Conservation (phyloP, 2,888 invertebrate species). For the Drosophila silvestris region DNA sequence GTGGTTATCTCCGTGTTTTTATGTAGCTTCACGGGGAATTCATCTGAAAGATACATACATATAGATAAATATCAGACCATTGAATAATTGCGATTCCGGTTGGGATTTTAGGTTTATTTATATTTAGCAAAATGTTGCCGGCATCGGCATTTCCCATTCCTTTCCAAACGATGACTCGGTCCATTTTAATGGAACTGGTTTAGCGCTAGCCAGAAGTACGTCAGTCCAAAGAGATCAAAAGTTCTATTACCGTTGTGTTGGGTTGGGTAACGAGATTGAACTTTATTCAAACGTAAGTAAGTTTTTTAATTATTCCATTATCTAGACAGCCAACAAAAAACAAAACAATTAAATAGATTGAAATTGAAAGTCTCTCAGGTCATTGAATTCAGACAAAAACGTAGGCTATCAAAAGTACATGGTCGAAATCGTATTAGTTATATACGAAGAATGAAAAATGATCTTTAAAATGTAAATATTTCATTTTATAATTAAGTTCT, state of each 20-base stretch:
- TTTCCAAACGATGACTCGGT: conserved; percentile 47
- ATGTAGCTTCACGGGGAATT: conserved; percentile 28
- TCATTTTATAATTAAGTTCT: not conserved
- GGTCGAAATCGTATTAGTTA: not conserved
- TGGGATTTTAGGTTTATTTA: conserved; percentile 18
- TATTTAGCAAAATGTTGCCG: conserved; percentile 46
- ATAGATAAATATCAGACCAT: conserved; percentile 10
- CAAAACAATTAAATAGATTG: conserved; percentile 24
- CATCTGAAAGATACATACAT: not conserved
- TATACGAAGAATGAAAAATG: not conserved
- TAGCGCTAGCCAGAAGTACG: conserved; percentile 60
- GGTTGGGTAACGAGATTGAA: conserved; percentile 43
- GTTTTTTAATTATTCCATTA: conserved; percentile 37
- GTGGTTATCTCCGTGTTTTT: conserved; percentile 25
- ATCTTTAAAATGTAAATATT: not conserved
- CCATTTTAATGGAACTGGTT: conserved; percentile 56
- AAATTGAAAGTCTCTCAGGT: conserved; percentile 41
- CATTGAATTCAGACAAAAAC: conserved; percentile 39
- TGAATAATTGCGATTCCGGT: conserved; percentile 57
- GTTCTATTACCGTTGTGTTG: conserved; percentile 52
- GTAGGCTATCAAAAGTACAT: not conserved
- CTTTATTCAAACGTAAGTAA: conserved; percentile 20
- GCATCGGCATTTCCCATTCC: conserved; percentile 56
- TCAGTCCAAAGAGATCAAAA: conserved; percentile 56
- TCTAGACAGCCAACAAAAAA: conserved; percentile 17